A percentile compares a stretch with the other conserved stretches of the same genome.
Conservation (phyloP, 2,113 vertebrate genomes). For the Leptocoma aspasia region DNA sequence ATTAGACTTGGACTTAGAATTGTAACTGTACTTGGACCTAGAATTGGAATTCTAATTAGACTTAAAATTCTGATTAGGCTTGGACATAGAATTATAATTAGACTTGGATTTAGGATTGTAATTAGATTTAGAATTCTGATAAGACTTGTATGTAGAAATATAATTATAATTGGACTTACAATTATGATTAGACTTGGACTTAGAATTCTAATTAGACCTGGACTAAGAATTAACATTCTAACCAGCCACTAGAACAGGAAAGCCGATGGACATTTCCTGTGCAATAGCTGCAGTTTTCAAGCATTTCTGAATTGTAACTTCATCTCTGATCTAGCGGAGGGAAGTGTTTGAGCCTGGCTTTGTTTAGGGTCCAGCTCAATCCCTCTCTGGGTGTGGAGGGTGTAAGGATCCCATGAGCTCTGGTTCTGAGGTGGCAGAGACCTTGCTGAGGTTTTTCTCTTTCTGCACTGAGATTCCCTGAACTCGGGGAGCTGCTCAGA, state of each 20-base stretch:
- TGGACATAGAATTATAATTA: neutral
- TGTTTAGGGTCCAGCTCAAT: neutral
- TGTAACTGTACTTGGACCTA: neutral
- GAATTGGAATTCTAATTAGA: neutral
- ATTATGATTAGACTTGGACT: neutral
- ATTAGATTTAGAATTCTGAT: neutral
- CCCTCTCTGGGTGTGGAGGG: fast-evolving
- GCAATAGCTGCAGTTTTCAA: neutral
- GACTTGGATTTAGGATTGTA: neutral
- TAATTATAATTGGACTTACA: neutral
- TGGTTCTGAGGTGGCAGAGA: neutral
- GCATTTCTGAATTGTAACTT: neutral
- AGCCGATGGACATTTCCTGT: neutral
- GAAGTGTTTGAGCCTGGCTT: neutral
- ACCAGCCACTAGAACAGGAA: neutral
- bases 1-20: neutral
- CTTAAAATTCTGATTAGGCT: neutral
- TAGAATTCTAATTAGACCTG: neutral
- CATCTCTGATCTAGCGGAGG: neutral
- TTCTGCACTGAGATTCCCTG: neutral
- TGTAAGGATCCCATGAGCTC: fast-evolving
- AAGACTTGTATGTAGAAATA: neutral
- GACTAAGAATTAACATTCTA: neutral
- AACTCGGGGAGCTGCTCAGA: neutral
- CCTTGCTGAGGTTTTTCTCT: neutral